phyloP scores from a whole-genome alignment of 53 echinoderm and acorn worm species.

The Paracentrotus lividus region DNA sequence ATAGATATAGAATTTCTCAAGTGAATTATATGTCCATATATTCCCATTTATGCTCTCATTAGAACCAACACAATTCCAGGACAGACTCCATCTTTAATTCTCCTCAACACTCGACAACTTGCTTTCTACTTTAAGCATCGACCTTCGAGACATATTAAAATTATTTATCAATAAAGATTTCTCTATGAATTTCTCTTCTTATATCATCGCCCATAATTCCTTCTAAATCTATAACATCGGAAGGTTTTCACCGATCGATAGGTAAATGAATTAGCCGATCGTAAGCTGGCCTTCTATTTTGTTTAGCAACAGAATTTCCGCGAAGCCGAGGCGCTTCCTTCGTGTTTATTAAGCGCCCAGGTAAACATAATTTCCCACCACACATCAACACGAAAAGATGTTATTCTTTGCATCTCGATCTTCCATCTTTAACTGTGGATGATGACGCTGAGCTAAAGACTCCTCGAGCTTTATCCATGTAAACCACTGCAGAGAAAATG shows the following conservation, averaged over 20 bases:
- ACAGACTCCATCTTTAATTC: background rate
- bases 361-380: conserved; percentile 48
- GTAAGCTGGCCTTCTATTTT: conserved; percentile 57
- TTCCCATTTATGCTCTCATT: too few species aligned
- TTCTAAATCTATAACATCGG: conserved; percentile 11
- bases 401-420: conserved; percentile 40
- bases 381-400: conserved; percentile 44
- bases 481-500: too few species aligned
- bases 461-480: too few species aligned
- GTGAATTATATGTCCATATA: too few species aligned
- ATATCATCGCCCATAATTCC: conserved; percentile 30
- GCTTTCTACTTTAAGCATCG: background rate
- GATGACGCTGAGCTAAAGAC: background rate
- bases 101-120: too few species aligned
- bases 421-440: background rate
- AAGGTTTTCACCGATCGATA: conserved; percentile 45
- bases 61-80: too few species aligned
- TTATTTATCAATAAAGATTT: conserved; percentile 28
- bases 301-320: conserved; percentile 61
- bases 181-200: background rate
- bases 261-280: conserved; percentile 21
- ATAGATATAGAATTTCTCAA: too few species aligned
- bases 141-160: background rate
- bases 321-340: conserved; percentile 45
- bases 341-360: conserved; percentile 43